A percentile compares a stretch with the other conserved stretches of the same genome.
These are phyloP conservation scores for Aegithalos caudatus DNA, from an alignment of 2,113 vertebrate genomes.

Conservation along the genomic window DNA sequence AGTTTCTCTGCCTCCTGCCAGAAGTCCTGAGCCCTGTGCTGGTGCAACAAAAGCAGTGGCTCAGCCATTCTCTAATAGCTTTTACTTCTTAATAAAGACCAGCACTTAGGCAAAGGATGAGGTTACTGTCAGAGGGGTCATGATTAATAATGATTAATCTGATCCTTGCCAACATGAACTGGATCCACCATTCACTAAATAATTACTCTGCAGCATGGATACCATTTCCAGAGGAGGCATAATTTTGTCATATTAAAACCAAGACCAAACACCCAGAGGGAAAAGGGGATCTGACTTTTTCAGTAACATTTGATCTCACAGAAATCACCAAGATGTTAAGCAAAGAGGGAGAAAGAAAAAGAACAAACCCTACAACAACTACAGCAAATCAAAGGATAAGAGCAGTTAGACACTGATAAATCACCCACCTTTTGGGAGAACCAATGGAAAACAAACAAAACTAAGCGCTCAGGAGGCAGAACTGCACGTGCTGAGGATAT, in stretches of 20 bases:
- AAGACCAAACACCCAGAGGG: conserved; percentile 1
- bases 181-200: conserved; percentile 71
- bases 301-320: neutral
- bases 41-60: conserved; percentile 1
- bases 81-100: conserved; percentile 71
- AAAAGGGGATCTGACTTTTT: neutral
- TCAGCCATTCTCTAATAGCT: conserved; percentile 36
- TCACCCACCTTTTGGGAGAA: neutral
- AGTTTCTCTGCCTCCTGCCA: conserved; percentile 21
- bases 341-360: neutral
- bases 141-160: conserved; percentile 78
- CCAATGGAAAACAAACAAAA: neutral
- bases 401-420: neutral
- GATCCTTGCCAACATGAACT: conserved; percentile 69
- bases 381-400: neutral
- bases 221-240: conserved; percentile 59
- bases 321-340: neutral
- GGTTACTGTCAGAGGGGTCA: conserved; percentile 69
- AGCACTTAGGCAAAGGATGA: conserved; percentile 67
- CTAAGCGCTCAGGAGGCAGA: neutral
- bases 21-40: neutral
- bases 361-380: neutral
- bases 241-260: conserved; percentile 65
- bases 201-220: conserved; percentile 76
- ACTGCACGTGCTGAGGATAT: neutral